Evolutionary conservation across 2,797 vertebrate genomes (phyloP).

Genomic region (Acomys russatus): DNA sequence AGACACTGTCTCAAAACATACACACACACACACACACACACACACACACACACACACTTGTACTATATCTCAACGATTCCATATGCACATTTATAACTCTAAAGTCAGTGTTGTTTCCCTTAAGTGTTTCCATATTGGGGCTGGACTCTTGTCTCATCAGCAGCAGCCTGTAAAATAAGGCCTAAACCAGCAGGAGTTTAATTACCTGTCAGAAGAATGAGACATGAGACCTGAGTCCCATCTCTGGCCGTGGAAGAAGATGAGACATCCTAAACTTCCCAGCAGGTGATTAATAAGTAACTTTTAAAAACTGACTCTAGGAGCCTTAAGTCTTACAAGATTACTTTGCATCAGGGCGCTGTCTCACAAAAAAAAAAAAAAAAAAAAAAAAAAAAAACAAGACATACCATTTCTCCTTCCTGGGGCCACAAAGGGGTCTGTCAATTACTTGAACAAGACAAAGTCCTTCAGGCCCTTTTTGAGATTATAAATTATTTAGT

Average conservation of each 20-base stretch:
- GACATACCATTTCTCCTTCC: neutral
- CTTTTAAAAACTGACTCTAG: neutral
- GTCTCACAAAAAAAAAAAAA: neutral
- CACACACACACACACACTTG: neutral
- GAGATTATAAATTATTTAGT: neutral
- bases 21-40: neutral
- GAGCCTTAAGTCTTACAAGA: neutral
- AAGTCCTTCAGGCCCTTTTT: neutral
- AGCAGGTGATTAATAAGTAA: neutral
- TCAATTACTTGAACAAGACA: neutral
- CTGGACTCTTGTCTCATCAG: neutral
- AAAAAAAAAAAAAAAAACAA: neutral
- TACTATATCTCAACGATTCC: neutral
- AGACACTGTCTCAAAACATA: neutral
- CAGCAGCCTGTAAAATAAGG: too few species aligned
- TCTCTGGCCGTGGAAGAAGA: neutral
- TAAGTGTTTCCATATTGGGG: neutral
- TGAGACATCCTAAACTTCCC: neutral
- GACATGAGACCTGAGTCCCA: neutral
- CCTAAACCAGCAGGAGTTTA: neutral
- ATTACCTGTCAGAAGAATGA: neutral
- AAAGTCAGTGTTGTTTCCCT: neutral
- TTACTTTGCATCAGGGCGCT: neutral
- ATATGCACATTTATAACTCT: neutral
- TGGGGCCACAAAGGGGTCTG: neutral